Evolutionary conservation across 2,113 vertebrate species (phyloP).

Genomic region (Onychorhynchus coronatus): DNA sequence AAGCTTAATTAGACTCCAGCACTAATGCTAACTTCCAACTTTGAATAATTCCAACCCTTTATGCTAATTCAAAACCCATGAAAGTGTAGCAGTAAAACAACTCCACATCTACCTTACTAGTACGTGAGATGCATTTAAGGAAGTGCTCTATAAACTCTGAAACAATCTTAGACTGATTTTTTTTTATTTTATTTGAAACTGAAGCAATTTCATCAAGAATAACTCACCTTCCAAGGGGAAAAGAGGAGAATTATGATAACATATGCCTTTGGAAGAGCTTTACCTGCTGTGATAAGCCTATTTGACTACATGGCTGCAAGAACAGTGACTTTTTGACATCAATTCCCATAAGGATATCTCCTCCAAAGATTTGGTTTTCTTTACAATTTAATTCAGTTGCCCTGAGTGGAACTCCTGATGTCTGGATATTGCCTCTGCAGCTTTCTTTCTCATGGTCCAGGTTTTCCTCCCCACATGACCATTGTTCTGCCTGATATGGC

Average conservation of each 20-base stretch:
- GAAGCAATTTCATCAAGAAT: slow-evolving; percentile 13
- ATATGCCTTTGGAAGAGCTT: slow-evolving; percentile 32
- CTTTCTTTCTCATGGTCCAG: background rate
- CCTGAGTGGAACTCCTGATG: background rate
- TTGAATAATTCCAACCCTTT: slow-evolving; percentile 20
- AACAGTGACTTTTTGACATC: slow-evolving; percentile 55
- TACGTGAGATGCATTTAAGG: background rate
- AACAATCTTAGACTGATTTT: background rate
- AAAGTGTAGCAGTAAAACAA: background rate
- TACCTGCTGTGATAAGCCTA: slow-evolving; percentile 56
- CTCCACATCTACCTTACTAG: background rate
- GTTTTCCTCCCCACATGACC: background rate
- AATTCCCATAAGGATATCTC: slow-evolving; percentile 16
- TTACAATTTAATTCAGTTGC: slow-evolving; percentile 47
- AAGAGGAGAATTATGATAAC: slow-evolving; percentile 50
- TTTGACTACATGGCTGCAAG: slow-evolving; percentile 50
- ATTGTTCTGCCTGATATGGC: background rate
- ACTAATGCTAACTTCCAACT: background rate
- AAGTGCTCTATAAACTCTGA: background rate
- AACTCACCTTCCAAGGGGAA: slow-evolving; percentile 9
- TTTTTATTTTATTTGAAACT: background rate
- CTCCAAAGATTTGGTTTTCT: slow-evolving; percentile 45
- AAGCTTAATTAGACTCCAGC: slow-evolving; percentile 68
- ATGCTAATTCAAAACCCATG: slow-evolving; percentile 9
- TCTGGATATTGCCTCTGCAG: background rate